A percentile compares a stretch with the other conserved stretches of the same genome.
Conservation (phyloP, 1,140 invertebrate species). For the Leptinotarsa lineolata region DNA sequence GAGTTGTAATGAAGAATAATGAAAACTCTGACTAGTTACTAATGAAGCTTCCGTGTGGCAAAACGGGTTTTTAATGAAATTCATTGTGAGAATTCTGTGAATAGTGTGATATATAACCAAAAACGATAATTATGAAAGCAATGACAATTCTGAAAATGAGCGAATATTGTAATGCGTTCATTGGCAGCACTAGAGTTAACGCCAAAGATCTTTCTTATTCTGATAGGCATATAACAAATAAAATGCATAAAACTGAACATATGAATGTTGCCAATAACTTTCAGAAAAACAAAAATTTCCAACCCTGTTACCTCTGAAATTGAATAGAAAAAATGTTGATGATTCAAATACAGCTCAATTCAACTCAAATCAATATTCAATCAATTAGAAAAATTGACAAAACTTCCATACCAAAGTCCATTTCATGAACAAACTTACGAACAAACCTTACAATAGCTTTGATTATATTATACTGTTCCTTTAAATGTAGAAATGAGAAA, state of each 20-base stretch:
- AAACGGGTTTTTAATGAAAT: no score
- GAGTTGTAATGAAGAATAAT: background rate
- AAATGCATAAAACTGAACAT: background rate
- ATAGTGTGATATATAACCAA: background rate
- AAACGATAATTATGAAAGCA: background rate
- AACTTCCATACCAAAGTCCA: background rate
- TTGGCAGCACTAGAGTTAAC: background rate
- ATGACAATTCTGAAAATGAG: background rate
- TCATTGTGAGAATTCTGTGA: no score
- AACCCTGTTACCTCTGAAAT: constrained; percentile 14
- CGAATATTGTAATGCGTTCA: background rate
- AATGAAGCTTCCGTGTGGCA: no score
- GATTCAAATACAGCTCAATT: constrained; percentile 3
- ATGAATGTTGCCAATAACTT: background rate
- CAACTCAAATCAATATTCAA: no score
- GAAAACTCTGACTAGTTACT: no score
- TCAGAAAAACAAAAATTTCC: background rate
- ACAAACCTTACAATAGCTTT: no score
- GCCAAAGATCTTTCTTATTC: background rate
- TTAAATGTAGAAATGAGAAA: background rate
- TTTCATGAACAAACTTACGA: no score
- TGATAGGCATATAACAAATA: background rate
- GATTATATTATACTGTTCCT: background rate
- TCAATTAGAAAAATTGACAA: no score
- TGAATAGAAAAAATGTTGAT: background rate